phyloP scores from a whole-genome alignment of 2,888 invertebrate species.

The Oconnorella tubifera region DNA sequence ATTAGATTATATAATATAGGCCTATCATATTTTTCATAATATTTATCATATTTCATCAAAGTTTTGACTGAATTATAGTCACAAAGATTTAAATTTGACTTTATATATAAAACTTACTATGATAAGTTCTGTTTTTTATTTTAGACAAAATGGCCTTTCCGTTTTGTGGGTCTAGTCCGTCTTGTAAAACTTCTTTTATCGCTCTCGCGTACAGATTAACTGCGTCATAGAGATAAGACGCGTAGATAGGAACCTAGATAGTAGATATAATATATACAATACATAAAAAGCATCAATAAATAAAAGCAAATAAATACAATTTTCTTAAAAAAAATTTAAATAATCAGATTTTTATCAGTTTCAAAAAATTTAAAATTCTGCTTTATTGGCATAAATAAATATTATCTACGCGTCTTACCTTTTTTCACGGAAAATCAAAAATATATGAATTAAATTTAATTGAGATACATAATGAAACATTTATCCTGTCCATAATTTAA shows the following conservation, averaged over 20 bases:
- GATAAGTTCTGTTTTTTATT: conserved; percentile 68
- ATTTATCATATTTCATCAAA: no score
- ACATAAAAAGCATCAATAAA: no score
- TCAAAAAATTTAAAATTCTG: neutral
- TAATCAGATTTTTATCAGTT: neutral
- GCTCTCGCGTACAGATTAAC: conserved; percentile 82
- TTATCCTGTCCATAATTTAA: no score
- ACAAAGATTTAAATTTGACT: neutral
- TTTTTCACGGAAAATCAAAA: no score
- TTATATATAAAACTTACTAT: conserved; percentile 67
- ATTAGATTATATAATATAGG: no score
- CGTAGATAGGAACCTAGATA: conserved; percentile 46
- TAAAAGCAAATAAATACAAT: no score
- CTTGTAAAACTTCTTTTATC: conserved; percentile 69
- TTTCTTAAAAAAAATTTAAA: neutral
- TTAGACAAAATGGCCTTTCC: conserved; percentile 65
- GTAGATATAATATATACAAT: no score
- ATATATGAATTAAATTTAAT: no score
- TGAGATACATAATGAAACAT: no score
- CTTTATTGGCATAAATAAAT: no score
- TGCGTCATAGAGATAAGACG: conserved; percentile 60
- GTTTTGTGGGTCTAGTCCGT: conserved; percentile 65
- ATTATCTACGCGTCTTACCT: no score
- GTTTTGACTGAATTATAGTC: neutral
- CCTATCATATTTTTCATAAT: no score